These are phyloP conservation scores for Drosophila subobscura DNA, from an alignment of 1,140 invertebrate genomes.

Conservation along the genomic window DNA sequence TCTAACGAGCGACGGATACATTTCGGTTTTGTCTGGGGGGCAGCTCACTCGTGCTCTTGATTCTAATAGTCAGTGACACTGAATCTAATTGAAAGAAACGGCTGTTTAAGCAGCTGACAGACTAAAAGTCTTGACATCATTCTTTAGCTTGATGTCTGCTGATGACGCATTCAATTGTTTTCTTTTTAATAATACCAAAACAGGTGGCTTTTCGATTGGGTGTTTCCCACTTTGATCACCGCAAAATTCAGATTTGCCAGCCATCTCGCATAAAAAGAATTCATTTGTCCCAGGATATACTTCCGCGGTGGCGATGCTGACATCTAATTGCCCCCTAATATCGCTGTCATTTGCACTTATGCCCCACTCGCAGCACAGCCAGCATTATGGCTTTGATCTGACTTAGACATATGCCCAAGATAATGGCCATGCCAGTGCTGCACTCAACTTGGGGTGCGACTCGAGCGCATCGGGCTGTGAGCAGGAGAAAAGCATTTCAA, in stretches of 20 bases:
- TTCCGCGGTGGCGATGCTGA: not conserved
- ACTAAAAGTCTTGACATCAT: slow-evolving; percentile 12
- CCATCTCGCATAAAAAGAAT: slow-evolving; percentile 15
- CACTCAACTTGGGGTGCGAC: slow-evolving; percentile 24
- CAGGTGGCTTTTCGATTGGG: not conserved
- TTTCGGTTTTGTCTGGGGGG: slow-evolving; percentile 42
- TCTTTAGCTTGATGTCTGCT: not conserved
- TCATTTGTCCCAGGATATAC: slow-evolving; percentile 9
- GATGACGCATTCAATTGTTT: too few species aligned
- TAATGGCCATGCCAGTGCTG: slow-evolving; percentile 34
- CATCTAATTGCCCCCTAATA: slow-evolving; percentile 52
- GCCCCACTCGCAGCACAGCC: slow-evolving; percentile 15
- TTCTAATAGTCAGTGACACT: slow-evolving; percentile 35
- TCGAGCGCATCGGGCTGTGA: slow-evolving; percentile 37
- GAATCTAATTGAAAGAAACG: slow-evolving; percentile 43
- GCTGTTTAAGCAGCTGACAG: slow-evolving; percentile 47
- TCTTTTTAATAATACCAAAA: not conserved
- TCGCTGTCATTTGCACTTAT: slow-evolving; percentile 32
- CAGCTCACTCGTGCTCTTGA: not conserved
- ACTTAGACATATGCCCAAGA: slow-evolving; percentile 45
- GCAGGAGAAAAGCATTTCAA: slow-evolving; percentile 42
- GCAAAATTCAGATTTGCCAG: not conserved
- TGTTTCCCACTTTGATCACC: not conserved
- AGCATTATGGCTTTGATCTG: slow-evolving; percentile 61
- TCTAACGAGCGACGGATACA: slow-evolving; percentile 14